phyloP scores from a whole-genome alignment of 2,888 invertebrate genomes.

The Conistra vaccinii region DNA sequence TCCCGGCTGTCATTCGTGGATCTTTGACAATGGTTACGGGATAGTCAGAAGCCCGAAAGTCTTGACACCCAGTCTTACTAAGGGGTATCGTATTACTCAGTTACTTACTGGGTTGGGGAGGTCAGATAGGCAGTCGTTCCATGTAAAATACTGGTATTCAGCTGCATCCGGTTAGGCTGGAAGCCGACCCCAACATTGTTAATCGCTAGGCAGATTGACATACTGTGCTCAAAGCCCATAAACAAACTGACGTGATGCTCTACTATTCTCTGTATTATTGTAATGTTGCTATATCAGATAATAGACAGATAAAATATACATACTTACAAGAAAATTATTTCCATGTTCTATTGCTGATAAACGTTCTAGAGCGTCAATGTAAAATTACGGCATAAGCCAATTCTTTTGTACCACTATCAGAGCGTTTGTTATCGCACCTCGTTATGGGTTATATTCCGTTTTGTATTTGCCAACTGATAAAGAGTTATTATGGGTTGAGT shows the following conservation, averaged over 20 bases:
- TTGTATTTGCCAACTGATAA: slow-evolving; percentile 70
- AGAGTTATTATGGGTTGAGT: slow-evolving; percentile 55
- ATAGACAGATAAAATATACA: slow-evolving; percentile 26
- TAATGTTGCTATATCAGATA: not conserved
- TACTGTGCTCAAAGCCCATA: not conserved
- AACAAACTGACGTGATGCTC: not conserved
- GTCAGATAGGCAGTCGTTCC: too few species aligned
- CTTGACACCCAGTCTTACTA: too few species aligned
- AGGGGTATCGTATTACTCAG: too few species aligned
- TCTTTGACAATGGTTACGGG: too few species aligned
- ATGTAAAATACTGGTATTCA: too few species aligned
- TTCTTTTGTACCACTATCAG: slow-evolving; percentile 74
- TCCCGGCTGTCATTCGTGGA: too few species aligned
- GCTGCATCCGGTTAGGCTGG: too few species aligned
- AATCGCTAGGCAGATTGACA: too few species aligned
- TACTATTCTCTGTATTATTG: not conserved
- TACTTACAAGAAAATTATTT: slow-evolving; percentile 33
- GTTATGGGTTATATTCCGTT: slow-evolving; percentile 66
- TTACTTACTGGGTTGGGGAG: too few species aligned
- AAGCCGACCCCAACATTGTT: too few species aligned
- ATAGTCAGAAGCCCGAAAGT: too few species aligned
- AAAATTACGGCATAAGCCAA: slow-evolving; percentile 60
- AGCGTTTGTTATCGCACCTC: slow-evolving; percentile 67
- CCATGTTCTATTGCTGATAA: slow-evolving; percentile 47
- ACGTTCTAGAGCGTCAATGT: slow-evolving; percentile 43